phyloP scores from a whole-genome alignment of 2,888 invertebrate species.

The Harpalus rufipes region DNA sequence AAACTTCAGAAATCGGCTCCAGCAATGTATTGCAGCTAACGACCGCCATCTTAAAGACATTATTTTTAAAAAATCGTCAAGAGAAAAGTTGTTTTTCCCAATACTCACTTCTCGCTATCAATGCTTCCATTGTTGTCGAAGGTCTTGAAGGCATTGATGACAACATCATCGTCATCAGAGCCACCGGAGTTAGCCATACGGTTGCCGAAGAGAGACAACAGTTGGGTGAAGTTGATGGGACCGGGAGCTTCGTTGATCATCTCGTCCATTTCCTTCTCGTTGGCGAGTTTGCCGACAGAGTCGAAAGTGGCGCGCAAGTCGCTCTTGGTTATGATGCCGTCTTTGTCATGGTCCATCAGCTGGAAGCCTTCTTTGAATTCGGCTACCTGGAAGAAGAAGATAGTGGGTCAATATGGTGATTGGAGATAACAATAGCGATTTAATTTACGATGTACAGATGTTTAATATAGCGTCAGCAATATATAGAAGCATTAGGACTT shows the following conservation, averaged over 20 bases:
- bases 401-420: too few species aligned
- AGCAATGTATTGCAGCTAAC: too few species aligned
- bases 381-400: constrained; percentile 36
- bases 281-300: constrained; percentile 92
- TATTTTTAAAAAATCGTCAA: too few species aligned
- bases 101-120: constrained; percentile 87
- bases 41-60: too few species aligned
- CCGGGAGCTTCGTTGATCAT: constrained; percentile 93
- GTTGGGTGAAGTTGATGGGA: constrained; percentile 97
- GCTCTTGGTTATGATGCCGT: constrained; percentile 86
- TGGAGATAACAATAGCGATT: too few species aligned
- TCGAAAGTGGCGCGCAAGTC: constrained; percentile 95
- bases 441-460: too few species aligned
- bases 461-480: too few species aligned
- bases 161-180: constrained; percentile 93
- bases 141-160: constrained; percentile 94
- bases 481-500: background rate
- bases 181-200: constrained; percentile 94
- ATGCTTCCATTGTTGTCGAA: constrained; percentile 94
- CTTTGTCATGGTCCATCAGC: constrained; percentile 97
- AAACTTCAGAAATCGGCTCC: too few species aligned
- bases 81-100: too few species aligned
- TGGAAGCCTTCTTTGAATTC: constrained; percentile 87
- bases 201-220: constrained; percentile 93
- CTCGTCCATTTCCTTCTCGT: constrained; percentile 94